Evolutionary conservation across 2,888 invertebrate genomes (phyloP), one percentile per base, ranked within the genome.

Genomic region (Eurytoma adleriae): DNA sequence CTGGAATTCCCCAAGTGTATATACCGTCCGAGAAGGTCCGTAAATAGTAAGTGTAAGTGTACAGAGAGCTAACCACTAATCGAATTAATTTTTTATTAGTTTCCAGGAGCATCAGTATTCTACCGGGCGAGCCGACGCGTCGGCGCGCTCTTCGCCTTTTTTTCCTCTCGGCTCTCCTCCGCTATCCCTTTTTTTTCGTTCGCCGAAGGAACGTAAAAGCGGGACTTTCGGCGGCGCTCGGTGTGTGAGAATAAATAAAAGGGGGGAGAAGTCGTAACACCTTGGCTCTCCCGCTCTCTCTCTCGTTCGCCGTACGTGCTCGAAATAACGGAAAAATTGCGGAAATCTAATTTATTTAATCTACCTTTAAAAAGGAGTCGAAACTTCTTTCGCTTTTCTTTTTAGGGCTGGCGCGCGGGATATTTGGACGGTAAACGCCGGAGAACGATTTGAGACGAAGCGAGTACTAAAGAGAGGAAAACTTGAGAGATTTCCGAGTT

Each of bases 71-170:
- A 76, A 79, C 73, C 82, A 30, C 79, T 82, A 80, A 82, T 82
- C 77, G 74, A 82, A 79, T 82, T 82, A 82, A 82, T 82, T 80
- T 78, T 80, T 82, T 80, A 80, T 81, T 80, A 80, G 72, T 77
- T 72, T 66, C 62, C 52, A 77, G 57, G 59, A 66, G 54, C 66
- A 81, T 82, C 71, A 80, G 79, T 82, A 82, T 82, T 82, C 82
- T 73, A n/a, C 0, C 27, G 24, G 48, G 81, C 27, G 20, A 56
- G 3, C 18, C 67, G 64, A 40, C 59, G 82, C 68, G 69, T 64
- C 50, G 27, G 18, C 50, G 52, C 57, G 50, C 64, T 67, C 50
- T 52, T 59, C n/a, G n/a, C 4, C n/a, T 72, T 50, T 64, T 64
- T 54, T 73, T 64, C 30, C 7, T 40, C 10, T 66, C 16, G 18